These are phyloP conservation scores for Sandelia bainsii DNA, from an alignment of 2,797 vertebrate species.

Conservation along the genomic window DNA sequence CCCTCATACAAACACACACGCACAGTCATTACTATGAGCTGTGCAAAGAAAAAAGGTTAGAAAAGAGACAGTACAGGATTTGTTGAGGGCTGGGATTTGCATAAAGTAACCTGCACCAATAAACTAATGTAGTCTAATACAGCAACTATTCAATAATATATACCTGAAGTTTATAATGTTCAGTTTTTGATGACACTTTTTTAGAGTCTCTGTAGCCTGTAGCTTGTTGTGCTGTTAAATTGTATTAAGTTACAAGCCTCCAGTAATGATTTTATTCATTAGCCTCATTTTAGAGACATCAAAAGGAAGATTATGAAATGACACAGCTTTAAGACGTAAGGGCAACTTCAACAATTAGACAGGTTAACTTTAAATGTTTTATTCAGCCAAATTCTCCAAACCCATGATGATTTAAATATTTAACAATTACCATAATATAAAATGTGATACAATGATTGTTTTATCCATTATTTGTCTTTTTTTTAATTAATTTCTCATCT, in stretches of 20 bases:
- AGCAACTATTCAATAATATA: not conserved
- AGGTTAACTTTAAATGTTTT: not conserved
- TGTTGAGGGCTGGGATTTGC: not conserved
- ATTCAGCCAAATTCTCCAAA: not conserved
- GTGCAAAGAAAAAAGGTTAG: conserved; percentile 29
- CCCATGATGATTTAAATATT: not conserved
- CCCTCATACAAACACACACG: conserved; percentile 17
- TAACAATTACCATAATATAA: too few relatives aligned
- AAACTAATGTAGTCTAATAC: not conserved
- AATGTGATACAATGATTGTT: too few relatives aligned
- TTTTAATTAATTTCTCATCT: not conserved
- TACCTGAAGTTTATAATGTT: not conserved
- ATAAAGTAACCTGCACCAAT: conserved; percentile 8
- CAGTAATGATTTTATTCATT: not conserved
- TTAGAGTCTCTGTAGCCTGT: not conserved
- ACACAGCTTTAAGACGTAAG: not conserved
- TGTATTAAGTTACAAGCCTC: not conserved
- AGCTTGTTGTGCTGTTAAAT: not conserved
- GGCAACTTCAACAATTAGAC: not conserved
- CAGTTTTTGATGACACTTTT: too few relatives aligned
- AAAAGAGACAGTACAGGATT: conserved; percentile 33
- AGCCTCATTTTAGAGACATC: not conserved
- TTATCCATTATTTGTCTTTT: not conserved
- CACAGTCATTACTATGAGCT: conserved; percentile 38
- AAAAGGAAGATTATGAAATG: not conserved